Conservation (phyloP, 2,797 vertebrate genomes). For the Leptodactylus fallax region DNA sequence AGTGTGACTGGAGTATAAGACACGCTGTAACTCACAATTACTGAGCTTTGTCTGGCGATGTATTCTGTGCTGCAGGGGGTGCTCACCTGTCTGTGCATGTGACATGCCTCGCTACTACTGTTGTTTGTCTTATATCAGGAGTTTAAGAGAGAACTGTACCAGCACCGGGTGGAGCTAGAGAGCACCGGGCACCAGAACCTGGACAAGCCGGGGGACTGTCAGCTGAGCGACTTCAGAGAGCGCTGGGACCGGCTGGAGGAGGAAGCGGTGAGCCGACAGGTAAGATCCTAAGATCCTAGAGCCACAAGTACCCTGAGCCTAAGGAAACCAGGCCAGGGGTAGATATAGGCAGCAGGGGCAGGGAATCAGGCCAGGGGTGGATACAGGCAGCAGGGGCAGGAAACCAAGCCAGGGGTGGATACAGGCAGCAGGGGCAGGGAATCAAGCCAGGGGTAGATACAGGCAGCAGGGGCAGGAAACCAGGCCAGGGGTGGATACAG, state of each 20-base stretch:
- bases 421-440: no score
- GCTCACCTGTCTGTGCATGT: no score
- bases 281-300: constrained; percentile 62
- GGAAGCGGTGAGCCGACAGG: constrained; percentile 85
- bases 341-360: no score
- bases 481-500: no score
- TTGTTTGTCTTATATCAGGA: constrained; percentile 72
- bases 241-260: constrained; percentile 87
- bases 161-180: constrained; percentile 89
- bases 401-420: no score
- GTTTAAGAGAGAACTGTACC: constrained; percentile 88
- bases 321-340: no score
- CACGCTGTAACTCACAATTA: background rate
- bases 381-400: no score
- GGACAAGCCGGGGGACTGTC: constrained; percentile 70
- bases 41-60: background rate
- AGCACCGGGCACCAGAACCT: constrained; percentile 78
- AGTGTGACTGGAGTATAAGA: no score
- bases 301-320: background rate
- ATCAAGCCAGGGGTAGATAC: no score
- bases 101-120: no score
- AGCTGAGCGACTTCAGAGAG: constrained; percentile 79
- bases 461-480: no score
- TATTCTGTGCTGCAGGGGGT: background rate
- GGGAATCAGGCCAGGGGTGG: no score